Conservation (phyloP, 2,113 vertebrate genomes). For the Tiliqua scincoides region DNA sequence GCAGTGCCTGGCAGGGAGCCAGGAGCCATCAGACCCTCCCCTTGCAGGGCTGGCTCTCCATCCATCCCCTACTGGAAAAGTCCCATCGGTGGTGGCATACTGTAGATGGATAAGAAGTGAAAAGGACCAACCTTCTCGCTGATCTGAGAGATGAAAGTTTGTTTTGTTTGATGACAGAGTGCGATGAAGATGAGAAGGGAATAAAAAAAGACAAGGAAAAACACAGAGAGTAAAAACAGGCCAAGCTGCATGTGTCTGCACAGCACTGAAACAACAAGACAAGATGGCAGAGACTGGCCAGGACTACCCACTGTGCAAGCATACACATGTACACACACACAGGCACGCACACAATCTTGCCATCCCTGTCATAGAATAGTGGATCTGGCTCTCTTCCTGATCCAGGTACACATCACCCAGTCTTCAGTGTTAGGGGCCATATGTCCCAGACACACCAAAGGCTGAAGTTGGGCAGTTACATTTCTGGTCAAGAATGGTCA, state of each 20-base stretch:
- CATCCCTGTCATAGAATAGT: background rate
- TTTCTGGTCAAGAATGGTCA: conserved; percentile 3
- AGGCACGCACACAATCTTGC: background rate
- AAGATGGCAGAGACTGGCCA: conserved; percentile 74
- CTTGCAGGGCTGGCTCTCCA: conserved; percentile 74
- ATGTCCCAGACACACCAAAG: conserved; percentile 16
- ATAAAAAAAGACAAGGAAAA: conserved; percentile 94
- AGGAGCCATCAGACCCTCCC: conserved; percentile 65
- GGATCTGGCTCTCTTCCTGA: conserved; percentile 1
- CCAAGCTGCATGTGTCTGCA: conserved; percentile 92
- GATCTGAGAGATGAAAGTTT: conserved; percentile 98
- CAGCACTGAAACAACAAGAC: conserved; percentile 81
- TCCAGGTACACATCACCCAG: background rate
- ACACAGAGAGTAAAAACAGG: conserved; percentile 99
- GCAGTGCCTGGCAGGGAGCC: conserved; percentile 72
- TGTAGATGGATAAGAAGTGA: conserved; percentile 88
- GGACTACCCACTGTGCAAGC: conserved; percentile 58
- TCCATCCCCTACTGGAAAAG: conserved; percentile 82
- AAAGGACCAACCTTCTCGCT: conserved; percentile 99
- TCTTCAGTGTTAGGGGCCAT: conserved; percentile 19
- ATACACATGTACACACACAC: conserved; percentile 42
- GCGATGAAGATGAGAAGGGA: conserved; percentile 92
- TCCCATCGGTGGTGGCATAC: conserved; percentile 82
- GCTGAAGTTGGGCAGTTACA: rapidly evolving
- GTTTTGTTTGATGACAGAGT: conserved; percentile 92